Evolutionary conservation across 2,888 invertebrate genomes (phyloP), one percentile per base, ranked within the genome.

Genomic region (Drosophila silvestris): DNA sequence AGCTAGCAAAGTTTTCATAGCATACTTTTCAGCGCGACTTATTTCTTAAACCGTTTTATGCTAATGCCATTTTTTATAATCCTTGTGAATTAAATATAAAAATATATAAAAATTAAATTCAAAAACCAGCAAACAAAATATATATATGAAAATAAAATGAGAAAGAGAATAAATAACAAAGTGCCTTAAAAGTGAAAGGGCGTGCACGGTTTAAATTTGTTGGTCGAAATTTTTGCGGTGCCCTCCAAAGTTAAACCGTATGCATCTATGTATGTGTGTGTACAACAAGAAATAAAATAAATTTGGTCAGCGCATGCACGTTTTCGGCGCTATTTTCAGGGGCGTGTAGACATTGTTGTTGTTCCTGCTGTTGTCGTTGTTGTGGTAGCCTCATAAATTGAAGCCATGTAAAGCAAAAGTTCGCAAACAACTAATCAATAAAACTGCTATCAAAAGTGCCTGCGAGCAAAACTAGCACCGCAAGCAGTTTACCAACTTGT

Each of bases 371-470:
- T 44, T 32, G 57, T 47, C 62, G 75, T 54, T 52, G 50, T 57
- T 79, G 66, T 81, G 68, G 51, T 54, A 56, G 73, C 56, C 59
- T 77, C 81, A 89, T 81, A 90, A 89, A 89, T 85, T 85, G 54
- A 61, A 67, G 77, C 53, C 77, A 68, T 71, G 72, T 75, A 71
- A 70, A 70, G 70, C 61, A 67, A 77, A 88, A 85, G 70, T 83
- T 88, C 74, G 60, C 82, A 70, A 47, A 65, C 82, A 88, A 79
- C 83, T 83, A 90, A 85, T 85, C 85, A 90, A 90, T 85, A 85
- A 90, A 85, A 85, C 71, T 74, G 83, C 86, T 86, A 75, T 85
- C 77, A 88, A 57, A 69, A 79, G 80, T 74, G 74, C 67, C 68
- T 70, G 73, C 54, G 58, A 67, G 41, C 66, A 39, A 68, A 82